Evolutionary conservation across 2,797 vertebrate species (phyloP).

Genomic region (Numenius phaeopus): DNA sequence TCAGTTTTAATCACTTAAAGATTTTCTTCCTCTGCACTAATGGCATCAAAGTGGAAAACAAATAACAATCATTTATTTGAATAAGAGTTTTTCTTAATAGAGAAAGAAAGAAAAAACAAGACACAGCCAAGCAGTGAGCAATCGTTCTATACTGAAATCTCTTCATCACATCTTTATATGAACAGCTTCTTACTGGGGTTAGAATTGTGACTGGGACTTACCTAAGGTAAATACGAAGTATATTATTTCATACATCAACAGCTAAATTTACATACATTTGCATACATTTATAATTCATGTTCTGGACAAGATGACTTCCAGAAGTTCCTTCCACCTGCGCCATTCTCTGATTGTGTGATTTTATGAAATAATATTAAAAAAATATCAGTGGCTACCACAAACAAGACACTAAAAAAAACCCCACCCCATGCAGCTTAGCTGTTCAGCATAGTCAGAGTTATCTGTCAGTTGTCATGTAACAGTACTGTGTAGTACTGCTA

Average conservation of each 20-base stretch:
- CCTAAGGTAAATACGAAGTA: neutral
- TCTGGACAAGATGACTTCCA: neutral
- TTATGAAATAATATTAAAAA: neutral
- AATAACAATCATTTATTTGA: neutral
- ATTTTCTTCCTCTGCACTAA: neutral
- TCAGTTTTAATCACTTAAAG: neutral
- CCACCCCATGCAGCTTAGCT: accelerated
- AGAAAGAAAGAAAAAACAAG: neutral
- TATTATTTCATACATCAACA: neutral
- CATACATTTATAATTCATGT: neutral
- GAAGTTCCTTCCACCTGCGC: neutral
- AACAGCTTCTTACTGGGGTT: neutral
- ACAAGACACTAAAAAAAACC: neutral
- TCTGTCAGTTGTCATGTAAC: neutral
- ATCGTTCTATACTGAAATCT: neutral
- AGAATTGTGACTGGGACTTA: neutral
- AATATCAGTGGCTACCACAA: neutral
- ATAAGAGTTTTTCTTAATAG: neutral
- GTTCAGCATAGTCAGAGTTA: neutral
- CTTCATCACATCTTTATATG: neutral
- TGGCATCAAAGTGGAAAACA: neutral
- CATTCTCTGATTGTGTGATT: neutral
- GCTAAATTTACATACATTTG: neutral
- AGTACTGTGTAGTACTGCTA: neutral
- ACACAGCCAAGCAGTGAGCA: neutral